Evolutionary conservation across 2,888 invertebrate genomes (phyloP), one percentile per base, ranked within the genome.

Genomic region (Noctua janthina): DNA sequence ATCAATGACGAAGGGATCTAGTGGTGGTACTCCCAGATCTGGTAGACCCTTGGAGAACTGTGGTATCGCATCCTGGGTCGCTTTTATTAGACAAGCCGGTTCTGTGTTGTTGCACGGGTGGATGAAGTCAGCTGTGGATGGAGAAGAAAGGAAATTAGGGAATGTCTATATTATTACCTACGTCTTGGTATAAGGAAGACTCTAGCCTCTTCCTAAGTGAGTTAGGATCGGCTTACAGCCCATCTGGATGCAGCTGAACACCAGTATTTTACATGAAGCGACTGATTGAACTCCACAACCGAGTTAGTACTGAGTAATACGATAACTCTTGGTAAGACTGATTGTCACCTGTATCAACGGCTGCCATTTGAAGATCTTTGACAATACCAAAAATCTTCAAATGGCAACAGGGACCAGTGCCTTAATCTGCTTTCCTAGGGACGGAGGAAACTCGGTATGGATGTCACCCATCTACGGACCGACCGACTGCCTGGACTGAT

Each of bases 81-180:
- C 95, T 88, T 95, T 91, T 78, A 96, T 92, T 15, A 97, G 92
- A 79, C 97, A 97, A 1, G 94, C 92, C 10, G 95, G 93, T 4
- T 95, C 95, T 6, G 96, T 96, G 76, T 82, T 95, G 89, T 97
- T 96, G 92, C 97, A 97, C 10, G 97, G 96, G 43, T 94, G 93
- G 70, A 97, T 96, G 90, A 94, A 97, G 82, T 95, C 95, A 69
- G 97, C 97, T 97, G 96, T 71, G 90, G 90, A 89, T 75, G 2
- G 29, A 84, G 35, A 59, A 74, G 81, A 59, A 54, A 49, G 6
- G 0, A 5, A 17, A 35, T 74, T 67, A 73, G 10, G 23, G 5
- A 43, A 11, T 23, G 0, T 10, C 6, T 23, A 0, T 43, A 20
- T 20, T 5, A 39, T 62, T 62, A 17, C 29, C 29, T 29, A 29